Evolutionary conservation across 35 echinoderm and acorn worm species (phyloP).

Genomic region (Ophiothrix spiculata): DNA sequence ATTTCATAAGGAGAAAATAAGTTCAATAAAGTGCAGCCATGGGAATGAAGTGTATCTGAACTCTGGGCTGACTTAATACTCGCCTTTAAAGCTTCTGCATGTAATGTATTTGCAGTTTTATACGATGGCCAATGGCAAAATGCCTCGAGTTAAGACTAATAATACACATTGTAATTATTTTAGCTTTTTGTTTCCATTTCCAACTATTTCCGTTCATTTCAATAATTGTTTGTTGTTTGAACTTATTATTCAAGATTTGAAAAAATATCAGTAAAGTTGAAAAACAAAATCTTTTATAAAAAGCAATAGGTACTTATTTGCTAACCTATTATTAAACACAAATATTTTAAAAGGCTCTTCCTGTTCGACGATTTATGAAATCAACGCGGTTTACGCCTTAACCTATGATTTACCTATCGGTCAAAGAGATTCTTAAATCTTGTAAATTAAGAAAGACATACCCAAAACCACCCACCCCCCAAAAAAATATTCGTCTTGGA

Average conservation of each 20-base stretch:
- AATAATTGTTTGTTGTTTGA: background rate
- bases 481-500: too few species aligned
- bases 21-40: background rate
- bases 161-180: slow-evolving; percentile 4
- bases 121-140: too few species aligned
- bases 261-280: background rate
- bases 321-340: too few species aligned
- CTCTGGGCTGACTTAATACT: background rate
- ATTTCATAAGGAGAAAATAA: background rate
- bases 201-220: background rate
- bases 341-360: too few species aligned
- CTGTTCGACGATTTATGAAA: too few species aligned
- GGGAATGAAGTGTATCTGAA: background rate
- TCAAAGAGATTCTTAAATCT: too few species aligned
- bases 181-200: slow-evolving; percentile 4
- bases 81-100: too few species aligned
- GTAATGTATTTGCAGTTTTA: background rate
- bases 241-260: background rate
- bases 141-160: background rate
- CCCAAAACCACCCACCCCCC: too few species aligned
- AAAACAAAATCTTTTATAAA: background rate
- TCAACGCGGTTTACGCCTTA: too few species aligned
- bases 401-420: too few species aligned
- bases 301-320: too few species aligned
- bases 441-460: too few species aligned